Base-by-base conservation (phyloP, 2,113 vertebrate genomes). In the Coregonus clupeaformis region DNA sequence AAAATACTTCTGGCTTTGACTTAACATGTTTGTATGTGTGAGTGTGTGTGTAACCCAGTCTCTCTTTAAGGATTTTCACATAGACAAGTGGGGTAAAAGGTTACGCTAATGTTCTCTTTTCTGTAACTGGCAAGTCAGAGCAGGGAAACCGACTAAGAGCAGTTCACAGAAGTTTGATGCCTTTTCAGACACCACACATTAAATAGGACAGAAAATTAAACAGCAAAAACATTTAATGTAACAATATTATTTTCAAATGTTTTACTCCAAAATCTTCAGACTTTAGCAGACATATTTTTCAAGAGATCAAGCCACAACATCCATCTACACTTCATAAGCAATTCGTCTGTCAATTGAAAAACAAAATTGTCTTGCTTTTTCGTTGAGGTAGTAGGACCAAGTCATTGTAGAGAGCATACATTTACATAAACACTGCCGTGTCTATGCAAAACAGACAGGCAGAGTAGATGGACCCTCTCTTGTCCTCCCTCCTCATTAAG, bases 51-150 rank as follows among this genome's bases (percentile, higher is more conserved):
- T 18, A 9, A 49, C 73, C 76, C 36, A 16, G 81, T 82, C 77
- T 86, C 81, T 89, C 84, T 89, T 87, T 84, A 88, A 89, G 84
- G 77, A 84, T 89, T 89, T 90, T 89, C 86, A 87, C 88, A 86
- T 87, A 77, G 78, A 85, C 84, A 88, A 80, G 20, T 75, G 80
- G 83, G 80, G 76, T 87, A 87, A 91, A 86, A 30, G 69, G 69
- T 71, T 71, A 29, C 49, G 5, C 45, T 68, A 68, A 45, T 79
- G 83, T 81, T 88, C 86, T 89, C 86, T 90, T 88, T 89, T 85
- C 88, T 89, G 83, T 81, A 84, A 79, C 77, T 80, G 87, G 88
- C 89, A 91, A 88, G 84, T 84, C 65, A 87, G 32, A 25, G 83
- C 77, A 87, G 87, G 87, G 83, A 89, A 89, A 87, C 84, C 1